Conservation (phyloP, 1,140 invertebrate species). For the Bradysia coprophila region DNA sequence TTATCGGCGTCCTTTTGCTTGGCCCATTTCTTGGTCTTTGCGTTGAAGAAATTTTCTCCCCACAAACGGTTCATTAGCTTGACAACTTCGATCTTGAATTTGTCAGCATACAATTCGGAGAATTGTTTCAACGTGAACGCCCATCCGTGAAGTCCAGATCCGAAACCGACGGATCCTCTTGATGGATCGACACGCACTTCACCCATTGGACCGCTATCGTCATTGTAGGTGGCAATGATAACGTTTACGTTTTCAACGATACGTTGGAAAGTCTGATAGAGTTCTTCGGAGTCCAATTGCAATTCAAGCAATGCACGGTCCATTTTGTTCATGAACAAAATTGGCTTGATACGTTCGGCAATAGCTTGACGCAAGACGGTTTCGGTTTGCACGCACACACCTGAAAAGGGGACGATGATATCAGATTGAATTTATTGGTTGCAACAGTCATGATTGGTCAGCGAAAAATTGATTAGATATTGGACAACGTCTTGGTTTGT, state of each 20-base stretch:
- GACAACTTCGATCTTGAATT: constrained; percentile 93
- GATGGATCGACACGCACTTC: constrained; percentile 92
- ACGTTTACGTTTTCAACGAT: constrained; percentile 99
- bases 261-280: constrained; percentile 99
- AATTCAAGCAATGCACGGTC: constrained; percentile 91
- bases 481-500: too few species aligned
- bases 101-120: constrained; percentile 95
- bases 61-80: constrained; percentile 94
- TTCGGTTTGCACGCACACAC: constrained; percentile 98
- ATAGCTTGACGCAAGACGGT: constrained; percentile 98
- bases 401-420: constrained; percentile 32
- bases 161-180: constrained; percentile 97
- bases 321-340: constrained; percentile 99
- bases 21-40: constrained; percentile 94
- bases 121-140: constrained; percentile 99
- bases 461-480: too few species aligned
- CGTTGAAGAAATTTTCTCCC: constrained; percentile 98
- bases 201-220: constrained; percentile 96
- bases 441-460: too few species aligned
- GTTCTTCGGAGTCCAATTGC: constrained; percentile 87
- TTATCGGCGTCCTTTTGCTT: constrained; percentile 78
- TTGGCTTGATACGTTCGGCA: constrained; percentile 96
- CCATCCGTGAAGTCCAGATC: constrained; percentile 98
- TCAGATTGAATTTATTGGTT: too few species aligned
- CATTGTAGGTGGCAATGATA: constrained; percentile 98